These are phyloP conservation scores for Chunga burmeisteri DNA, from an alignment of 2,113 vertebrate species.

Conservation along the genomic window DNA sequence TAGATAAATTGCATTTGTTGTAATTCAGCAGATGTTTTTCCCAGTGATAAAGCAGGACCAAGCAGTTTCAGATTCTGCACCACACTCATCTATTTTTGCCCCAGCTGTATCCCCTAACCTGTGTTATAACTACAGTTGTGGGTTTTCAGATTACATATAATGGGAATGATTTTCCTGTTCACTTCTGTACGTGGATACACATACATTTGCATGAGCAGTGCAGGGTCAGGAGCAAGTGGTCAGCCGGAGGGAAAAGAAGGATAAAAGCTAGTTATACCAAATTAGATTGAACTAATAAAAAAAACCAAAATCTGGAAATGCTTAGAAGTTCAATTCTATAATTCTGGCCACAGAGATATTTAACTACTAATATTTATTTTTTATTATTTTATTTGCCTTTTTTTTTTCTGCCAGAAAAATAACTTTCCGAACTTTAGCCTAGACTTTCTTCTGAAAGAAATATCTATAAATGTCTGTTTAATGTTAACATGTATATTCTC, in stretches of 20 bases:
- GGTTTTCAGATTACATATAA: background rate
- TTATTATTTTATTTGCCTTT: background rate
- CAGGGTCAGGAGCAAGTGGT: background rate
- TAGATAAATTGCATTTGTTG: background rate
- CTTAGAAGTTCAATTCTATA: background rate
- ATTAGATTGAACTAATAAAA: background rate
- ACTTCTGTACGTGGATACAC: background rate
- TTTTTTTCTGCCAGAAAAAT: background rate
- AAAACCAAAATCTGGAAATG: background rate
- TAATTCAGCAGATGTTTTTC: background rate
- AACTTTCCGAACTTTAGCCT: background rate
- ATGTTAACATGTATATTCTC: background rate
- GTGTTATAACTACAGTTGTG: background rate
- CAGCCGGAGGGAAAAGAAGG: background rate
- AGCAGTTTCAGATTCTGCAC: background rate
- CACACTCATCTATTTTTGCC: background rate
- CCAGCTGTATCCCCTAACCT: rapidly evolving
- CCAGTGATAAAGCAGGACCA: background rate
- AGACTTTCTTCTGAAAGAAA: background rate
- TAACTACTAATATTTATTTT: background rate
- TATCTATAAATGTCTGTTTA: background rate
- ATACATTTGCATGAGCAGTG: background rate
- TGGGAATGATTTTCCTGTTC: background rate
- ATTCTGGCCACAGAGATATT: background rate
- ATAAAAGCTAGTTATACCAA: background rate